Percentiles rank a stretch among this genome's conserved stretches.
These are phyloP conservation scores for Danio jaintianensis DNA, from an alignment of 2,797 vertebrate genomes.

Conservation along the genomic window DNA sequence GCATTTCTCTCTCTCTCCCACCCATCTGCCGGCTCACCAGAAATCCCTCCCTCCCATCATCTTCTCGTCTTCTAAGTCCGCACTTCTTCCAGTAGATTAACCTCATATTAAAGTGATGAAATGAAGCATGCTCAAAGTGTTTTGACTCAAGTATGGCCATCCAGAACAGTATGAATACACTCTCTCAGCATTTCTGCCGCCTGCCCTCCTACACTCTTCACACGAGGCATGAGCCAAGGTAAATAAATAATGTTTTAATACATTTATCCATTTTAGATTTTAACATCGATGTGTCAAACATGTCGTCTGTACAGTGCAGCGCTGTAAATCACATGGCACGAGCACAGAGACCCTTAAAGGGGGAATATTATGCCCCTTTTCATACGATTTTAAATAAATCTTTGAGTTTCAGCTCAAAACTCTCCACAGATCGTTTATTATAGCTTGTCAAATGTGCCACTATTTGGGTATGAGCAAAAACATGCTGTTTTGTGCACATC, in stretches of 20 bases:
- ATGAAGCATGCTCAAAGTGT: conserved; percentile 58
- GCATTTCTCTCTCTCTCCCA: conserved; percentile 4
- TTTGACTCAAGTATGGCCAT: conserved; percentile 55
- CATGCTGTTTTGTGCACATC: too few species aligned
- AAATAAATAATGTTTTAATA: conserved; percentile 65
- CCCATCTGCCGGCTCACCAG: conserved; percentile 40
- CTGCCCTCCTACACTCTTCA: conserved; percentile 39
- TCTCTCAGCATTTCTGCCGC: conserved; percentile 47
- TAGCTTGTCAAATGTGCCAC: too few species aligned
- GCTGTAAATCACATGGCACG: conserved; percentile 58
- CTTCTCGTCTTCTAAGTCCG: conserved; percentile 44
- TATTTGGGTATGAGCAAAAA: too few species aligned
- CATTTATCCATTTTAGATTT: conserved; percentile 64
- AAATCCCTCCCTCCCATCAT: conserved; percentile 39
- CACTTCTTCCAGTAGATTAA: conserved; percentile 62
- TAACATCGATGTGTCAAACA: conserved; percentile 54
- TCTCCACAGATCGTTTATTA: too few species aligned
- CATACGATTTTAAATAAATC: too few species aligned
- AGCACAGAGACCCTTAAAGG: conserved; percentile 56
- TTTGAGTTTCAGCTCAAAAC: too few species aligned
- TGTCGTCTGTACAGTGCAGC: conserved; percentile 56
- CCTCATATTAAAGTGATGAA: conserved; percentile 60
- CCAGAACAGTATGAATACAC: conserved; percentile 58
- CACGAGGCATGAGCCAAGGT: conserved; percentile 24
- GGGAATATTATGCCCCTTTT: too few species aligned